Base-by-base conservation (phyloP, 1,140 invertebrate genomes). In the Acromyrmex charruanus region DNA sequence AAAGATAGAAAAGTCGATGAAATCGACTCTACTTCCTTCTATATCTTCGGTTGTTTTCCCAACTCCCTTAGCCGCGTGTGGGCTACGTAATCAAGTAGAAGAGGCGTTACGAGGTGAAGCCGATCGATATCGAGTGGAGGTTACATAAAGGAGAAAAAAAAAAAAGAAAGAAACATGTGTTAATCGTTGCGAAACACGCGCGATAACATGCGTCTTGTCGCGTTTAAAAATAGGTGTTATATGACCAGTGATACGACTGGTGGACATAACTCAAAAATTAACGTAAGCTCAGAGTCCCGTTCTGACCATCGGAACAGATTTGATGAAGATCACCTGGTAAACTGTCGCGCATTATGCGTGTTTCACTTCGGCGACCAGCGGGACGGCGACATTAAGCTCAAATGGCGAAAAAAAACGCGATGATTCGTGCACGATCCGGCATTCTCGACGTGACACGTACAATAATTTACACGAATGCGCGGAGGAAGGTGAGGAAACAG, bases 101-200 rank as follows among this genome's bases (percentile, higher is more conserved):
- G 69, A 66, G 68, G 77, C 51, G 71, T 61, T 51, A 82, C 49
- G 51, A 25, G 14, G 25, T 35, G 2, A 51, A 75, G 71, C 9
- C 63, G 89, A 82, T 90, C 89, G 86, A 90, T 90, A 90, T 88
- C 69, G 55, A 66, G 68, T 53, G 77, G 68, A 79, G 66, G 18
- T 59, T 68, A 77, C 80, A 75, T 49, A 61, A 72, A 18, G 51
- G 31, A 25, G 39, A 58, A 25, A 28, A 75, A 35, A 74, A 35
- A 35, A 35, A 35, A 31, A 74, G 44, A 55, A 59, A 58, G 59
- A 88, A 90, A 75, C 88, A 90, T 53, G 89, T 90, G 89, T 88
- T 90, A 90, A 90, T 90, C 63, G 77, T 72, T 61, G 53, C 10
- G 39, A 14, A 71, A 88, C 89, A 90, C 89, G 89, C 89, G 77